Conservation (phyloP, 1,140 invertebrate genomes). For the Episyrphus balteatus region DNA sequence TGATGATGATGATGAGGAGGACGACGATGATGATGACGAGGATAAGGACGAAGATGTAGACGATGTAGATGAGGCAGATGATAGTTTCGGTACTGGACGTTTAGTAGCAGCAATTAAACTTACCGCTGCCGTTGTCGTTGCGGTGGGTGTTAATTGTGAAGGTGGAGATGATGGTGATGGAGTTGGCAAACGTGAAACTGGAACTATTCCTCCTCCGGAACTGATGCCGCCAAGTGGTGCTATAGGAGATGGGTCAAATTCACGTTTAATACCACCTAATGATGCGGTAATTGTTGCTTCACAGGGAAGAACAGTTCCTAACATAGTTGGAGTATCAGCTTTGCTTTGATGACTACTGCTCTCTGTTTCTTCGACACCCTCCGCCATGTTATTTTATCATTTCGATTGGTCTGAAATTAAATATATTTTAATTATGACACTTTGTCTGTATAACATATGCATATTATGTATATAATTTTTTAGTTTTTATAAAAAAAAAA, state of each 20-base stretch:
- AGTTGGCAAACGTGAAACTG: background rate
- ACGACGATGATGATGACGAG: slow-evolving; percentile 11
- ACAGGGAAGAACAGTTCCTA: slow-evolving; percentile 34
- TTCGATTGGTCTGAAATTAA: no score
- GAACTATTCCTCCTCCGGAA: background rate
- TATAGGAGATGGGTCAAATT: slow-evolving; percentile 15
- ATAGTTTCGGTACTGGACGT: background rate
- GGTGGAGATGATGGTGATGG: slow-evolving; percentile 1
- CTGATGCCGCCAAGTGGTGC: no score
- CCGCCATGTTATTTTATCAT: slow-evolving; percentile 28
- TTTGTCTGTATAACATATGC: no score
- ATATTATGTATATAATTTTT: no score
- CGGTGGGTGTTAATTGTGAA: slow-evolving; percentile 2
- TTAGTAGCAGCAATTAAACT: slow-evolving; percentile 10
- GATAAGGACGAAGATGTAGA: slow-evolving; percentile 7
- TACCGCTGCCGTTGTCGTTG: slow-evolving; percentile 10
- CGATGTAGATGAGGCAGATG: background rate
- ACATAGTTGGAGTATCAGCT: slow-evolving; percentile 20
- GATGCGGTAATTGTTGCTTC: slow-evolving; percentile 24
- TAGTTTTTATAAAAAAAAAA: no score
- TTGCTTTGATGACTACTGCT: slow-evolving; percentile 3
- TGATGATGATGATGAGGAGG: slow-evolving; percentile 22
- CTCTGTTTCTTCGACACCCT: slow-evolving; percentile 36
- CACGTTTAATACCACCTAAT: slow-evolving; percentile 29
- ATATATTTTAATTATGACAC: no score